Conservation (phyloP, 2,888 invertebrate genomes). For the Drosophila longiperda region DNA sequence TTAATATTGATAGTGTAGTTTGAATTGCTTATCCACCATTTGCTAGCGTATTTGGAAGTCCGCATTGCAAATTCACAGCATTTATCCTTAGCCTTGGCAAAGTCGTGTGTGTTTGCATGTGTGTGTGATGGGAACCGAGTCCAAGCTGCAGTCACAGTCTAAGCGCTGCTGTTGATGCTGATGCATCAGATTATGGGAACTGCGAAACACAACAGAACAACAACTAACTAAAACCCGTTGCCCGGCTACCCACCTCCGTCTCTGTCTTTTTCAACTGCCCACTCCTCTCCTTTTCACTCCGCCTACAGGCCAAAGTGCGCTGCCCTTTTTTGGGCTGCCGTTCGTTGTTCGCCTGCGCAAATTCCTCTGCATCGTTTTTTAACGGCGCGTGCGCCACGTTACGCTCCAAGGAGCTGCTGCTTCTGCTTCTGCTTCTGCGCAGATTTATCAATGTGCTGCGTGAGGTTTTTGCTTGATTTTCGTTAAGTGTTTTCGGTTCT, state of each 20-base stretch:
- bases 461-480: slow-evolving; percentile 34
- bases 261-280: background rate
- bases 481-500: slow-evolving; percentile 31
- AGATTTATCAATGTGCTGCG: slow-evolving; percentile 47
- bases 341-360: slow-evolving; percentile 55
- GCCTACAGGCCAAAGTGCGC: slow-evolving; percentile 46
- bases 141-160: slow-evolving; percentile 39
- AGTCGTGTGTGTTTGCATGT: background rate
- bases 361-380: slow-evolving; percentile 35
- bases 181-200: slow-evolving; percentile 34
- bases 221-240: slow-evolving; percentile 26
- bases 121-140: slow-evolving; percentile 40
- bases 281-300: background rate
- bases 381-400: slow-evolving; percentile 71
- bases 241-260: slow-evolving; percentile 10
- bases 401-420: slow-evolving; percentile 51
- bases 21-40: background rate
- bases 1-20: background rate
- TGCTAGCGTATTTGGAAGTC: slow-evolving; percentile 19
- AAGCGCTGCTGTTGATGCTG: slow-evolving; percentile 13
- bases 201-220: slow-evolving; percentile 9
- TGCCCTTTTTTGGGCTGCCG: slow-evolving; percentile 71
- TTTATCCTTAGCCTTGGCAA: slow-evolving; percentile 15
- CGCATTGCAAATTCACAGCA: background rate
- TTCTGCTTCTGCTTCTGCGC: background rate